A percentile compares a stretch with the other conserved stretches of the same genome.
phyloP scores from a whole-genome alignment of 2,113 vertebrate species.

The Antennarius striatus region DNA sequence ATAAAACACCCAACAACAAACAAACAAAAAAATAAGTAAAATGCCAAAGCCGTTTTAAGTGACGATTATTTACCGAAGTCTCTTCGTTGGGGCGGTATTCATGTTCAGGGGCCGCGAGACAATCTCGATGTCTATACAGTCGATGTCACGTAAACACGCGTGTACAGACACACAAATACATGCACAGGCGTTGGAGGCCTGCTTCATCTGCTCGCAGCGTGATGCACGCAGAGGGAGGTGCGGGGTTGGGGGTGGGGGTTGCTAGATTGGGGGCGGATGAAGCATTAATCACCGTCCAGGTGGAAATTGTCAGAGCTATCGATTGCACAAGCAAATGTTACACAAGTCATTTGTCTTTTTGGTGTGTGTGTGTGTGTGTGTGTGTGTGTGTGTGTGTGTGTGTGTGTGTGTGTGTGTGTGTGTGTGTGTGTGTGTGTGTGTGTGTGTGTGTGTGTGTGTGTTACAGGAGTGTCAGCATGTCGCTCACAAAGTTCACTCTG shows the following conservation, averaged over 20 bases:
- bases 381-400: no score
- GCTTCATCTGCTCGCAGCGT: slow-evolving; percentile 74
- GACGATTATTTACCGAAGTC: slow-evolving; percentile 49
- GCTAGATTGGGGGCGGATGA: slow-evolving; percentile 75
- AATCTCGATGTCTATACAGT: no score
- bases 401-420: no score
- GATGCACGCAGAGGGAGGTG: slow-evolving; percentile 67
- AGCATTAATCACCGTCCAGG: slow-evolving; percentile 92
- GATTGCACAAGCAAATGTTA: slow-evolving; percentile 96
- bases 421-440: no score
- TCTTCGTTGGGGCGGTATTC: slow-evolving; percentile 48
- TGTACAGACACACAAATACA: not conserved
- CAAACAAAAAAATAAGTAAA: slow-evolving; percentile 20
- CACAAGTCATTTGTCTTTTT: slow-evolving; percentile 89
- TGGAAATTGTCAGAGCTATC: slow-evolving; percentile 92
- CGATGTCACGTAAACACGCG: no score
- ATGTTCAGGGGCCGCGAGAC: slow-evolving; percentile 6
- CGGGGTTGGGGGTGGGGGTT: slow-evolving; percentile 55
- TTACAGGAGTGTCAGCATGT: slow-evolving; percentile 75
- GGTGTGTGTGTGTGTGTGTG: not conserved
- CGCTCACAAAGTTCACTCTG: slow-evolving; percentile 73
- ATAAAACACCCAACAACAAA: not conserved
- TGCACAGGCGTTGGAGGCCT: slow-evolving; percentile 4
- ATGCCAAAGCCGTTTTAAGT: slow-evolving; percentile 41
- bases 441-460: no score